phyloP scores from a whole-genome alignment of 2,888 invertebrate genomes.

The Drosophila stalkeri region DNA sequence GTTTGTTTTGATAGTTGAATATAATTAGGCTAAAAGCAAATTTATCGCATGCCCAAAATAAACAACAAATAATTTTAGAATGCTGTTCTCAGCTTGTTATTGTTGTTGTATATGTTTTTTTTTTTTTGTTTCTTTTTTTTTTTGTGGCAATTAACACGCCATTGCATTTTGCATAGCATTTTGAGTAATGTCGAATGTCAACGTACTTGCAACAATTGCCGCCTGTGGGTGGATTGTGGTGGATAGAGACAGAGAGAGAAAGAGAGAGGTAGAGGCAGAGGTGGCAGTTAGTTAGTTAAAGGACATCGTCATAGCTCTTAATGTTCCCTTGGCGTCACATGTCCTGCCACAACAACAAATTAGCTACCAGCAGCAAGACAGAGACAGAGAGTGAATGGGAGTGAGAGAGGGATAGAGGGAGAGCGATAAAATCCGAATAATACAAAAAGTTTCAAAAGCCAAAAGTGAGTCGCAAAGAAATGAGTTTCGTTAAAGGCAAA shows the following conservation, averaged over 20 bases:
- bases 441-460: constrained; percentile 57
- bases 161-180: constrained; percentile 72
- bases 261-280: constrained; percentile 7
- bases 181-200: constrained; percentile 80
- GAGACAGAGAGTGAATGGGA: neutral
- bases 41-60: constrained; percentile 27
- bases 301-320: constrained; percentile 51
- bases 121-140: neutral
- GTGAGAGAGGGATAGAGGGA: neutral
- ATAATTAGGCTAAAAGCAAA: neutral
- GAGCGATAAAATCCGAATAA: constrained; percentile 13
- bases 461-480: constrained; percentile 61
- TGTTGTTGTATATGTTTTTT: constrained; percentile 1
- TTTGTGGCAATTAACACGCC: constrained; percentile 58
- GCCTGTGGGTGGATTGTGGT: constrained; percentile 26
- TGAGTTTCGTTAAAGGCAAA: constrained; percentile 47
- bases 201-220: constrained; percentile 63
- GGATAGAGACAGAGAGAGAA: neutral
- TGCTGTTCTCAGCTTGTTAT: constrained; percentile 8
- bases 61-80: constrained; percentile 43
- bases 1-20: neutral
- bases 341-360: constrained; percentile 73
- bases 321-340: constrained; percentile 60
- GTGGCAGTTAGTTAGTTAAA: constrained; percentile 60
- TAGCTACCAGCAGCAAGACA: constrained; percentile 23